Conservation (phyloP, 2,113 vertebrate genomes). For the Notarius lentiginosus region DNA sequence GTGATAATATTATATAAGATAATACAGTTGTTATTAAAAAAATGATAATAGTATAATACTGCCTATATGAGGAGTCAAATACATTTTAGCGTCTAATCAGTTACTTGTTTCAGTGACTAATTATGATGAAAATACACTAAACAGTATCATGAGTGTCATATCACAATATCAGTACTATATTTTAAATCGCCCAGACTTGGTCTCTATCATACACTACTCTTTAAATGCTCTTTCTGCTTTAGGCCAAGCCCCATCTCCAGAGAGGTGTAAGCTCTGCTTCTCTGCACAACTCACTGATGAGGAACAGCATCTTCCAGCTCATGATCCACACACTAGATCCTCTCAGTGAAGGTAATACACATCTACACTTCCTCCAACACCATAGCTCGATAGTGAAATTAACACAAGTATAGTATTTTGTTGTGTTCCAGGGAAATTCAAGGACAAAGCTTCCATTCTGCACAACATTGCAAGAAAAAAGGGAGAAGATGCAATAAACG, state of each 20-base stretch:
- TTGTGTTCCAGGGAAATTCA: conserved; percentile 82
- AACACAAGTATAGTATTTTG: background rate
- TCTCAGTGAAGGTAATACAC: conserved; percentile 66
- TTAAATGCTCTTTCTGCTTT: background rate
- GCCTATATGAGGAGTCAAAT: too few relatives aligned
- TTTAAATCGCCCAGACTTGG: background rate
- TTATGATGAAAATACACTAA: background rate
- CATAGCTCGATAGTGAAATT: background rate
- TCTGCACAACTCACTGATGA: conserved; percentile 75
- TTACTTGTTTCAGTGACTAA: background rate
- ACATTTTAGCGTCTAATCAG: background rate
- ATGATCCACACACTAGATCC: conserved; percentile 78
- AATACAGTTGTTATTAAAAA: too few relatives aligned
- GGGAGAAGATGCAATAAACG: conserved; percentile 86
- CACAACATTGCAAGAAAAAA: conserved; percentile 95
- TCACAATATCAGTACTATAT: background rate
- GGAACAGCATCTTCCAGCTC: conserved; percentile 77
- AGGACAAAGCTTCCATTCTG: conserved; percentile 92
- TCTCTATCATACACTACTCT: background rate
- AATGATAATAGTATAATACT: too few relatives aligned
- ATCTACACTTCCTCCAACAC: conserved; percentile 15
- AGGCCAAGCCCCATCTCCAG: conserved; percentile 74
- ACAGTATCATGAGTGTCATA: background rate
- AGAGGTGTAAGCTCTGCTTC: conserved; percentile 76
- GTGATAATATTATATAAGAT: too few relatives aligned